phyloP scores from a whole-genome alignment of 1,140 invertebrate species.

The Parasteatoda tepidariorum region DNA sequence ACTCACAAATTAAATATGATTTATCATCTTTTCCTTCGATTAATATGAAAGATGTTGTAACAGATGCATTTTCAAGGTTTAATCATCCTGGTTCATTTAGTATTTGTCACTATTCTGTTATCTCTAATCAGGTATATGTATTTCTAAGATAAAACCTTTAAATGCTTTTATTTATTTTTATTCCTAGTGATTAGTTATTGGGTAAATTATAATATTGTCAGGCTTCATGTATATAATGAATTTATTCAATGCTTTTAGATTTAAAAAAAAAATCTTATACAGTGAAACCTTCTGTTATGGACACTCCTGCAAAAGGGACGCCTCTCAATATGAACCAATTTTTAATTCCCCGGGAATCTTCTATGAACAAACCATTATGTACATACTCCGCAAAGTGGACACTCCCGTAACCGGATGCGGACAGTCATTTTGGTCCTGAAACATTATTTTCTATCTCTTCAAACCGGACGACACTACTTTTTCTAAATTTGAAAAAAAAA shows the following conservation, averaged over 20 bases:
- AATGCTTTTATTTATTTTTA: conserved; percentile 19
- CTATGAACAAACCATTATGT: no score
- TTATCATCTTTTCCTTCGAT: conserved; percentile 78
- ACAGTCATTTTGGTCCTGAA: no score
- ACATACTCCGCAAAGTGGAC: no score
- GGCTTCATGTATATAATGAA: neutral
- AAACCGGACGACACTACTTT: no score
- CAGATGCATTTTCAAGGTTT: conserved; percentile 76
- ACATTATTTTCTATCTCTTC: no score
- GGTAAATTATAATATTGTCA: neutral
- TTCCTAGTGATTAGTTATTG: neutral
- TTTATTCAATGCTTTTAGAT: neutral
- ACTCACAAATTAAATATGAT: conserved; percentile 82
- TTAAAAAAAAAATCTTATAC: neutral
- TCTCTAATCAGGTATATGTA: conserved; percentile 79
- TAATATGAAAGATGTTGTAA: conserved; percentile 78
- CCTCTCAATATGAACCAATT: no score
- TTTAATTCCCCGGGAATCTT: no score
- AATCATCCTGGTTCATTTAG: conserved; percentile 82
- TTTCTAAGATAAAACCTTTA: no score
- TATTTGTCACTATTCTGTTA: conserved; percentile 90
- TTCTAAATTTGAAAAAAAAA: no score
- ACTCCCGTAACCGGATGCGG: no score
- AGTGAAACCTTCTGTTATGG: no score
- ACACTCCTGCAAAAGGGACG: no score